These are phyloP conservation scores for Petrophora chlorosata DNA, from an alignment of 2,888 invertebrate species.

Conservation along the genomic window DNA sequence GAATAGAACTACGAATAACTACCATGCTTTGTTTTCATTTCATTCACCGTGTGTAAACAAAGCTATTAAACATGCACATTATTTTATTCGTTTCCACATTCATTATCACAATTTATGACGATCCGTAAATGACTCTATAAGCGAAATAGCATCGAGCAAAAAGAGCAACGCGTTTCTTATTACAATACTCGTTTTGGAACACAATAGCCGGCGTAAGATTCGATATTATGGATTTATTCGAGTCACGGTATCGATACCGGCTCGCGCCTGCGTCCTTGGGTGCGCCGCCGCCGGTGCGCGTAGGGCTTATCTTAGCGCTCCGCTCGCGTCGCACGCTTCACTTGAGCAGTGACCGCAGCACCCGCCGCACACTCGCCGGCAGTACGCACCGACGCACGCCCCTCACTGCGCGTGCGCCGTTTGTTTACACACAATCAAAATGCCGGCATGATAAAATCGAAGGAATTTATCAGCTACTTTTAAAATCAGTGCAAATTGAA, in stretches of 20 bases:
- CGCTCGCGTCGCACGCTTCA: conserved; percentile 49
- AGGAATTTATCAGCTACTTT: conserved; percentile 29
- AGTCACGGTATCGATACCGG: conserved; percentile 56
- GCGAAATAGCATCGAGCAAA: neutral
- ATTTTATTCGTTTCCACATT: neutral
- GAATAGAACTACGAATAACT: conserved; percentile 13
- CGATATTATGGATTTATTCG: conserved; percentile 61
- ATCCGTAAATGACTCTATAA: conserved; percentile 9
- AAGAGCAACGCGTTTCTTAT: conserved; percentile 33
- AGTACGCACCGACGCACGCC: conserved; percentile 43
- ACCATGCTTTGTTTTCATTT: conserved; percentile 7
- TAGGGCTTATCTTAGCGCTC: conserved; percentile 70
- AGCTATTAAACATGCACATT: neutral
- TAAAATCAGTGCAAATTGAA: conserved; percentile 30
- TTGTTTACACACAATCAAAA: conserved; percentile 66
- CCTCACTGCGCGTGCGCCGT: conserved; percentile 42
- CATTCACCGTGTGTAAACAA: conserved; percentile 12
- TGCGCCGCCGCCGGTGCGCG: conserved; percentile 29
- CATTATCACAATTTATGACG: neutral
- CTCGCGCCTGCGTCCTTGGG: conserved; percentile 67
- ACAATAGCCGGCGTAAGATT: conserved; percentile 60
- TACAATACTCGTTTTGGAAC: conserved; percentile 59
- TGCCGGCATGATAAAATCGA: conserved; percentile 53
- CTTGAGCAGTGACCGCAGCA: conserved; percentile 57
- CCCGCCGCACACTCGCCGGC: conserved; percentile 44